Percentiles rank a stretch among this genome's conserved stretches.
Evolutionary conservation across 2,797 vertebrate genomes (phyloP).

Genomic region (Pampus argenteus): DNA sequence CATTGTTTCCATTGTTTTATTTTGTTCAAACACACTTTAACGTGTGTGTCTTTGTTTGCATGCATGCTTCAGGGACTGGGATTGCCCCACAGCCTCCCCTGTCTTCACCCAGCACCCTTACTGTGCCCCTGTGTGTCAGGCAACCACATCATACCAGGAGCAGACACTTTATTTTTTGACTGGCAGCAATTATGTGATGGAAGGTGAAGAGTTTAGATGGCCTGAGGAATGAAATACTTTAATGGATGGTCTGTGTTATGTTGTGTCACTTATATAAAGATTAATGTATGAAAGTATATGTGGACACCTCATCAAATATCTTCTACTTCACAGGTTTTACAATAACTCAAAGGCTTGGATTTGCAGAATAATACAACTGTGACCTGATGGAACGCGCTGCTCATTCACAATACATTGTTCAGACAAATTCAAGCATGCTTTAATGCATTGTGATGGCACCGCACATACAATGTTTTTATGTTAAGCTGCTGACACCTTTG

Average conservation of each 20-base stretch:
- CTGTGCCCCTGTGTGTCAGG: slow-evolving; percentile 38
- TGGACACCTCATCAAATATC: neutral
- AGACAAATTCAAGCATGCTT: neutral
- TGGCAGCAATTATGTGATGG: slow-evolving; percentile 34
- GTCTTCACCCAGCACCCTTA: slow-evolving; percentile 39
- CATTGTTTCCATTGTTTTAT: neutral
- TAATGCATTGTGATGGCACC: neutral
- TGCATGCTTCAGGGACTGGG: slow-evolving; percentile 8
- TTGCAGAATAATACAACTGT: neutral
- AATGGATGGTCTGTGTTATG: neutral
- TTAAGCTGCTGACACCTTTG: slow-evolving; percentile 30
- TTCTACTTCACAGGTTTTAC: neutral
- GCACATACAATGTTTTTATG: neutral
- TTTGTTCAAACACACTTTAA: neutral
- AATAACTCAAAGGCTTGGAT: neutral
- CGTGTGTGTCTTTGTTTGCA: slow-evolving; percentile 6
- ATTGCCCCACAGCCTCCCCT: slow-evolving; percentile 31
- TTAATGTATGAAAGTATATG: neutral
- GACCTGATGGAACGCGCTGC: neutral
- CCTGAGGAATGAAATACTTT: slow-evolving; percentile 4
- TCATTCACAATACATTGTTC: neutral
- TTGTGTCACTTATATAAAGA: neutral
- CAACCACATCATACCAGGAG: slow-evolving; percentile 15
- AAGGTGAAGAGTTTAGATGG: slow-evolving; percentile 32
- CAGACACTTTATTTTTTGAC: slow-evolving; percentile 31